A percentile compares a stretch with the other conserved stretches of the same genome.
Conservation (phyloP, 2,797 vertebrate genomes). For the Poecilia wingei region DNA sequence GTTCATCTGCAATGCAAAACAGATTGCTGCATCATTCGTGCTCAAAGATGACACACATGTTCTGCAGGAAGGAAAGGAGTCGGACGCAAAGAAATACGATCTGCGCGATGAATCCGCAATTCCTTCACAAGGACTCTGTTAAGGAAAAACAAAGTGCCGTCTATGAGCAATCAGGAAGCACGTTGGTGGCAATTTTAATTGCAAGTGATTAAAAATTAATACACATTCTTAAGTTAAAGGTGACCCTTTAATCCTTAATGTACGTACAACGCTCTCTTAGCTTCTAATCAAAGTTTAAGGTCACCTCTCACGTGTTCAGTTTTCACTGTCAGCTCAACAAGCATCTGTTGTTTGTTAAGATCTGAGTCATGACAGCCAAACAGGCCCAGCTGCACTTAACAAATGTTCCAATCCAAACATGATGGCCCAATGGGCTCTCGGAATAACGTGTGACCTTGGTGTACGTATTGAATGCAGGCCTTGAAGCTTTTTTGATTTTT, state of each 20-base stretch:
- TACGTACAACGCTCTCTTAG: not conserved
- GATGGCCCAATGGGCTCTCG: constrained; percentile 19
- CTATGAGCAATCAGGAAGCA: not conserved
- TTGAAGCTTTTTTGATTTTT: not conserved
- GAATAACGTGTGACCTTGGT: not conserved
- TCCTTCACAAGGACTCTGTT: not conserved
- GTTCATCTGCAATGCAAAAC: not conserved
- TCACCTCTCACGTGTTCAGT: not conserved
- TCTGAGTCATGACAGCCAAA: constrained; percentile 28
- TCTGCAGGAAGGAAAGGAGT: not conserved
- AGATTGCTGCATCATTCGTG: not conserved
- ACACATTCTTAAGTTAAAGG: not conserved
- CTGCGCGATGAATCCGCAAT: not conserved
- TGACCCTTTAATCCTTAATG: not conserved
- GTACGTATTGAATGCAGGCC: not conserved
- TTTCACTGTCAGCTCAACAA: not conserved
- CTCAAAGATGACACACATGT: not conserved
- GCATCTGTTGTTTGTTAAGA: constrained; percentile 13
- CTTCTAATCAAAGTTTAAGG: not conserved
- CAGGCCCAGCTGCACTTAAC: constrained; percentile 18
- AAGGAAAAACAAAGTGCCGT: not conserved
- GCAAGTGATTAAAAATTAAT: not conserved
- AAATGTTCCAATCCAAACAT: constrained; percentile 24
- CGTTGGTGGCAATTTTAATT: not conserved
- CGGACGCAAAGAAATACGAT: not conserved